Percentiles rank a stretch among this genome's conserved stretches.
Conservation (phyloP, 2,797 vertebrate species). For the Manis pentadactyla region DNA sequence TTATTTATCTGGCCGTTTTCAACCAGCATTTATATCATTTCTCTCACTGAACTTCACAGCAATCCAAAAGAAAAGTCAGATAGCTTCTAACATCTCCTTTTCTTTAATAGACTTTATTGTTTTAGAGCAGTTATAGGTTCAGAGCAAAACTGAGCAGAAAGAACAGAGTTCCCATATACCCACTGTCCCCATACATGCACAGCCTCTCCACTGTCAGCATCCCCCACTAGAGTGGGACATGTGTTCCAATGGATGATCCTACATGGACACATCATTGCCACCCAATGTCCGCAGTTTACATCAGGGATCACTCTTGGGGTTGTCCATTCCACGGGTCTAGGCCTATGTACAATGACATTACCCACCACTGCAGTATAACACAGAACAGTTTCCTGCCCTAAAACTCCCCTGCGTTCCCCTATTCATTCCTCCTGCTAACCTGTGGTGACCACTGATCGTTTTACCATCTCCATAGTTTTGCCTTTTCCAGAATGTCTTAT, state of each 20-base stretch:
- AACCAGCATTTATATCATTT: background rate
- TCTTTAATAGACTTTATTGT: background rate
- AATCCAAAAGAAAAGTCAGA: background rate
- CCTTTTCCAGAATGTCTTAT: background rate
- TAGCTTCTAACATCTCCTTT: background rate
- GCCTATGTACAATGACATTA: too few relatives aligned
- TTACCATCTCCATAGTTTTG: too few relatives aligned
- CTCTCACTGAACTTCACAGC: background rate
- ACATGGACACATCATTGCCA: background rate
- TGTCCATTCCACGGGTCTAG: background rate
- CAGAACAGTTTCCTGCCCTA: background rate
- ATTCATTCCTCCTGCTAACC: background rate
- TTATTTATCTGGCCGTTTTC: background rate
- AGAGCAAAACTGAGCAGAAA: background rate
- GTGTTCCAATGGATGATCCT: background rate
- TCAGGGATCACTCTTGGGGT: background rate
- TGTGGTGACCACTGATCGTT: background rate
- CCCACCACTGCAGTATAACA: too few relatives aligned
- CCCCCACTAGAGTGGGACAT: background rate
- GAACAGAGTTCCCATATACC: background rate
- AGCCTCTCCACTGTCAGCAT: background rate
- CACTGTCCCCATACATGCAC: accelerated
- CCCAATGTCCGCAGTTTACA: background rate
- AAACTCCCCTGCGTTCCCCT: background rate
- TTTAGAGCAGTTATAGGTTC: background rate